Evolutionary conservation across 30 jellyfish, hydroid and myxozoan species (phyloP).

Genomic region (Aurelia sp.): DNA sequence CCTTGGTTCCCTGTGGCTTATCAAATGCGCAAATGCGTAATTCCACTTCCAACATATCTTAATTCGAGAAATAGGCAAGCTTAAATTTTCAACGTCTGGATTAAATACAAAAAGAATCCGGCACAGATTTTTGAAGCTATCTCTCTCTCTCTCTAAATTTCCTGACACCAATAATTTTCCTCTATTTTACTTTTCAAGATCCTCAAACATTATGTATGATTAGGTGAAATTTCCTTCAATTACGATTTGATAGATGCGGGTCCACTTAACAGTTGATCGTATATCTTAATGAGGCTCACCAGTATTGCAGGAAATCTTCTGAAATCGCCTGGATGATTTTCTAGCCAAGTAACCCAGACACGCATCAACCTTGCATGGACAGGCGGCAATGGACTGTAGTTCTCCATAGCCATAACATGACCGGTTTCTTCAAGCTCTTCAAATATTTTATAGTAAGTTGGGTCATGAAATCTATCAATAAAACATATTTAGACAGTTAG

Average conservation of each 20-base stretch:
- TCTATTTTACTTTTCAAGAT: too few relatives aligned
- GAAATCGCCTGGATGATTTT: slow-evolving; percentile 82
- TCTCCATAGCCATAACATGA: slow-evolving; percentile 26
- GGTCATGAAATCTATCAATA: slow-evolving; percentile 84
- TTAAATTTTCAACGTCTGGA: too few relatives aligned
- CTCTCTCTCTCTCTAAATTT: too few relatives aligned
- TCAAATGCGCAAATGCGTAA: too few relatives aligned
- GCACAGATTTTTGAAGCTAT: too few relatives aligned
- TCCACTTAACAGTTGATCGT: neutral
- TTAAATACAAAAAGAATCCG: too few relatives aligned
- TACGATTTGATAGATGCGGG: neutral
- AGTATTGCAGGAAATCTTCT: slow-evolving; percentile 61
- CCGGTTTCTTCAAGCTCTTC: slow-evolving; percentile 62
- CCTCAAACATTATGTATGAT: too few relatives aligned
- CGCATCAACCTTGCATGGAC: slow-evolving; percentile 94
- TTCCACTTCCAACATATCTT: too few relatives aligned
- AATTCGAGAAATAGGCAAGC: too few relatives aligned
- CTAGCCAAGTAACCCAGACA: slow-evolving; percentile 95
- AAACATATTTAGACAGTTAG: neutral
- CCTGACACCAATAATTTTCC: too few relatives aligned
- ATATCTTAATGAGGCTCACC: slow-evolving; percentile 15
- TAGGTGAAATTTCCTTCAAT: too few relatives aligned
- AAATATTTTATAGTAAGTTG: slow-evolving; percentile 69
- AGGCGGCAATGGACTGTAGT: slow-evolving; percentile 81
- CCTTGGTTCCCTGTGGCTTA: too few relatives aligned